phyloP scores from a whole-genome alignment of 2,888 invertebrate genomes.

The Rapana venosa region DNA sequence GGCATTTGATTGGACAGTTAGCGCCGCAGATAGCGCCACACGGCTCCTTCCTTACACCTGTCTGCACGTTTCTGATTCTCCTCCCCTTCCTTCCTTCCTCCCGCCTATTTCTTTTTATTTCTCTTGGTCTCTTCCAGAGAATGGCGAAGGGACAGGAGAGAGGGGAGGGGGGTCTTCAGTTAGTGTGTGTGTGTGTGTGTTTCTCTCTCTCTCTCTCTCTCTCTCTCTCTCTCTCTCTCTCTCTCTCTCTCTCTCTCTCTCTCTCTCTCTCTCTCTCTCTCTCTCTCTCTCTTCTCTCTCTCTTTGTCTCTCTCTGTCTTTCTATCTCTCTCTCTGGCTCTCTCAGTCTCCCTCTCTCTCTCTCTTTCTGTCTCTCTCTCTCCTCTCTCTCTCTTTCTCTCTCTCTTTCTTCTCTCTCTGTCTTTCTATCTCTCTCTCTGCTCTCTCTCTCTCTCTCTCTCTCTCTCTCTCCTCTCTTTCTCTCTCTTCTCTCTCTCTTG shows the following conservation, averaged over 20 bases:
- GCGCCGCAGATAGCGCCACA: background rate
- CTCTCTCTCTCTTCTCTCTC: conserved; percentile 2
- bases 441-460: background rate
- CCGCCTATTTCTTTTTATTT: too few relatives aligned
- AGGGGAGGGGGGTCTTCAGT: too few relatives aligned
- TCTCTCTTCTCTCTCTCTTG: background rate
- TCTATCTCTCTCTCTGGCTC: background rate
- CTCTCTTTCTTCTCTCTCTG: background rate
- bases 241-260: background rate
- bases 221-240: background rate
- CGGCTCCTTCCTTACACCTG: too few relatives aligned
- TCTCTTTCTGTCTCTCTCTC: background rate
- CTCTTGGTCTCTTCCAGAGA: too few relatives aligned
- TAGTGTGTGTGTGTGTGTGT: too few relatives aligned
- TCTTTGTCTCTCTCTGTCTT: too few relatives aligned
- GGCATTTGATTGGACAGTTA: background rate
- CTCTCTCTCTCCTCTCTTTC: background rate
- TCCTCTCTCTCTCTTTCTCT: background rate
- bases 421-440: background rate
- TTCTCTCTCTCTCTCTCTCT: too few relatives aligned
- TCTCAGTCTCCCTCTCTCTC: background rate
- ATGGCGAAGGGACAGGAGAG: too few relatives aligned
- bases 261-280: background rate
- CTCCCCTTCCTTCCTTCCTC: too few relatives aligned
- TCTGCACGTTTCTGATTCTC: too few relatives aligned